Conservation (phyloP, 2,797 vertebrate genomes). For the Halcyon leucocephala region DNA sequence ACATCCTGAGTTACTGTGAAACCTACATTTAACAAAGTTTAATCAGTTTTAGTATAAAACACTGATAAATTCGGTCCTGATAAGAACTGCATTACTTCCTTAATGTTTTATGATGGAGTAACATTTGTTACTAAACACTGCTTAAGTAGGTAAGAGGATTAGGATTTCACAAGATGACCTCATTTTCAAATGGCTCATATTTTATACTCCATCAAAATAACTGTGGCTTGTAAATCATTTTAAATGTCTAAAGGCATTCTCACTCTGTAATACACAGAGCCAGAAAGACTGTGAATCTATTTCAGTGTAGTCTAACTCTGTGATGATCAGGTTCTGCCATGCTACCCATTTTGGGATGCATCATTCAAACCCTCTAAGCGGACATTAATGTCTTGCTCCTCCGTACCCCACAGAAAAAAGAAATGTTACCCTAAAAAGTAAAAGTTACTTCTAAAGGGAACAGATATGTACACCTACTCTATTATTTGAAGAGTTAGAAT, state of each 20-base stretch:
- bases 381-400: not conserved
- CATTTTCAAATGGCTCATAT: constrained; percentile 37
- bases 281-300: not conserved
- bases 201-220: constrained; percentile 15
- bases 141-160: constrained; percentile 38
- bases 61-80: not conserved
- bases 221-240: constrained; percentile 5
- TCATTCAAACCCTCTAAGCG: not conserved
- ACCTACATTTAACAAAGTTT: not conserved
- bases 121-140: not conserved
- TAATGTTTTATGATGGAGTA: not conserved
- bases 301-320: not conserved
- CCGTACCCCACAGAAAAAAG: not conserved
- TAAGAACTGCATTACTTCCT: not conserved
- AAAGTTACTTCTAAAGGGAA: not conserved
- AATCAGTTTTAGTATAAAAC: not conserved
- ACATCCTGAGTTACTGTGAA: not conserved
- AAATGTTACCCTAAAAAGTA: too few species aligned
- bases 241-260: constrained; percentile 19
- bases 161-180: constrained; percentile 33
- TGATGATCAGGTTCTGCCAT: not conserved
- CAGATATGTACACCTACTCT: not conserved
- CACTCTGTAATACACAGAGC: not conserved
- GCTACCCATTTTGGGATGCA: not conserved
- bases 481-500: not conserved